phyloP scores from a whole-genome alignment of 2,888 invertebrate species.

The Hemicrepidius hirtus region DNA sequence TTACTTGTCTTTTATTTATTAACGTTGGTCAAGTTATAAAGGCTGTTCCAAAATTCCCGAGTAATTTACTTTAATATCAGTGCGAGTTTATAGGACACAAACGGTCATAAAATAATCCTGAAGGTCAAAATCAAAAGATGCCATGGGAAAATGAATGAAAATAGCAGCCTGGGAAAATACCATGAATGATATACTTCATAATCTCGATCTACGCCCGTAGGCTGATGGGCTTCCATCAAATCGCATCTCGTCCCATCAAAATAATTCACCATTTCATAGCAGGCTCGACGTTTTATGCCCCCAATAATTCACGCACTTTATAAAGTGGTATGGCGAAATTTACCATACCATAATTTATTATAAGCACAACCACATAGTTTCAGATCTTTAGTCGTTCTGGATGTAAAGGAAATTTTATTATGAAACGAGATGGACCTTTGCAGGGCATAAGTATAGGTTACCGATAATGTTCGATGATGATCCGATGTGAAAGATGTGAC shows the following conservation, averaged over 20 bases:
- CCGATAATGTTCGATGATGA: constrained; percentile 57
- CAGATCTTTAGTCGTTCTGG: background rate
- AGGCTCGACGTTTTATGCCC: constrained; percentile 16
- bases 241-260: constrained; percentile 22
- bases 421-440: constrained; percentile 41
- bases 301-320: constrained; percentile 34
- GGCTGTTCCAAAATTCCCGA: no score
- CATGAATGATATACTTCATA: constrained; percentile 34
- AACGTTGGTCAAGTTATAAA: no score
- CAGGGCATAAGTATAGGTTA: constrained; percentile 57
- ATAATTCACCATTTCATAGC: constrained; percentile 15
- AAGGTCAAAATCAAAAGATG: constrained; percentile 4
- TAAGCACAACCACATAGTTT: background rate
- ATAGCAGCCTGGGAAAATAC: constrained; percentile 39
- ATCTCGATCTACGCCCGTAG: constrained; percentile 23
- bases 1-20: background rate
- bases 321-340: constrained; percentile 41
- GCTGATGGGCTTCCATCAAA: constrained; percentile 39
- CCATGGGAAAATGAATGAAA: constrained; percentile 34
- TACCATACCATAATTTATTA: constrained; percentile 38
- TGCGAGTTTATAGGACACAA: no score
- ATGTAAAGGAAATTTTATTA: constrained; percentile 31
- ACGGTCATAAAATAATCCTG: background rate
- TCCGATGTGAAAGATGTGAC: constrained; percentile 55
- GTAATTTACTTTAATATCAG: no score